phyloP scores from a whole-genome alignment of 2,888 invertebrate genomes.

The Augochlorella aurata region DNA sequence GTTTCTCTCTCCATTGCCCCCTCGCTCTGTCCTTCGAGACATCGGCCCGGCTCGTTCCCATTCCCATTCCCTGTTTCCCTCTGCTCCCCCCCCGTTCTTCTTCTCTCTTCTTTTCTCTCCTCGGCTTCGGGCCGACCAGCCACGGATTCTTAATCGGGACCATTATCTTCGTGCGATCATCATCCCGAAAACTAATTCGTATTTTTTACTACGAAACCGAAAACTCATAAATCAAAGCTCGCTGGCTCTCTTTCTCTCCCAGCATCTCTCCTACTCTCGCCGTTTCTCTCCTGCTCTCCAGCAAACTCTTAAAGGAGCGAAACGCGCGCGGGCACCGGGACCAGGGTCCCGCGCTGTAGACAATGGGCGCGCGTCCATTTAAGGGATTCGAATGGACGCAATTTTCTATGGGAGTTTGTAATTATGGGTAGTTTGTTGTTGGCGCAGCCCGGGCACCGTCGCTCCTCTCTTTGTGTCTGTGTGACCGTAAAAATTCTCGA shows the following conservation, averaged over 20 bases:
- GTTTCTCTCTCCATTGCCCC: slow-evolving; percentile 21
- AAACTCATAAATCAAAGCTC: slow-evolving; percentile 82
- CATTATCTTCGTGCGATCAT: slow-evolving; percentile 82
- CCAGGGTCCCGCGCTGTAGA: slow-evolving; percentile 62
- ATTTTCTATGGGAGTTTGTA: slow-evolving; percentile 82
- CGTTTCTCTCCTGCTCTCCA: no score
- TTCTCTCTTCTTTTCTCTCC: slow-evolving; percentile 61
- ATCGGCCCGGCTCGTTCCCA: slow-evolving; percentile 39
- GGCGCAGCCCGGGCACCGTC: slow-evolving; percentile 70
- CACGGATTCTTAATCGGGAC: slow-evolving; percentile 81
- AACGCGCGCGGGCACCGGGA: no score
- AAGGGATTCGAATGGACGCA: slow-evolving; percentile 81
- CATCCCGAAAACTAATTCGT: slow-evolving; percentile 81
- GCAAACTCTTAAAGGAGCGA: no score
- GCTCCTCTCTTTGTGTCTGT: slow-evolving; percentile 59
- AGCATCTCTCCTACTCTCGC: no score
- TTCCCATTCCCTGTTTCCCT: slow-evolving; percentile 29
- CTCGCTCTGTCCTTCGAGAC: slow-evolving; percentile 15
- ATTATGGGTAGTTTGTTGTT: slow-evolving; percentile 81
- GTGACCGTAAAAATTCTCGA: slow-evolving; percentile 78
- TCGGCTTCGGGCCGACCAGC: slow-evolving; percentile 43
- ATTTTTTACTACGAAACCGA: slow-evolving; percentile 81
- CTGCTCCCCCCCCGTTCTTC: slow-evolving; percentile 41
- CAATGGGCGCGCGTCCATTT: slow-evolving; percentile 79
- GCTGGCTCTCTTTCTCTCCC: slow-evolving; percentile 54